phyloP scores from a whole-genome alignment of 2,888 invertebrate genomes.

The Drosophila stalkeri region DNA sequence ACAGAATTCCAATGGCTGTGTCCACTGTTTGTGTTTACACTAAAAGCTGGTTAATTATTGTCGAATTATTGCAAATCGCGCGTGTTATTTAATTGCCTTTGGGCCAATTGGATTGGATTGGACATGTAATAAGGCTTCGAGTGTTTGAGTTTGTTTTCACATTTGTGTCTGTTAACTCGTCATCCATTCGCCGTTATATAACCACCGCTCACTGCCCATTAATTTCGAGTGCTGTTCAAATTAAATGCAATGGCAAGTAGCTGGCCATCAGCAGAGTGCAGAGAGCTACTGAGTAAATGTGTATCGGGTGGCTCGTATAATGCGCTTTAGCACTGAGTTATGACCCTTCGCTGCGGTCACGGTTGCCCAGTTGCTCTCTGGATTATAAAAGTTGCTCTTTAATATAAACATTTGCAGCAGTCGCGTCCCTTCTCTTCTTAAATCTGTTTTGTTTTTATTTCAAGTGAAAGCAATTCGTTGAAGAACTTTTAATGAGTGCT shows the following conservation, averaged over 20 bases:
- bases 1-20: not conserved
- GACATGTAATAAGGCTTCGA: slow-evolving; percentile 47
- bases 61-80: slow-evolving; percentile 34
- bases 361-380: not conserved
- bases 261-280: slow-evolving; percentile 44
- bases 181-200: slow-evolving; percentile 33
- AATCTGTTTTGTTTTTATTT: not conserved
- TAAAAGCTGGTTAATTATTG: slow-evolving; percentile 41
- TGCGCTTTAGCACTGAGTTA: slow-evolving; percentile 35
- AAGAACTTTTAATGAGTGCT: slow-evolving; percentile 2
- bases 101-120: slow-evolving; percentile 46
- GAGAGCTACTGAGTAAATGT: not conserved
- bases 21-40: slow-evolving; percentile 9
- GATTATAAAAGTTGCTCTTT: slow-evolving; percentile 1
- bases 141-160: slow-evolving; percentile 30
- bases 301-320: slow-evolving; percentile 19
- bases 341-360: slow-evolving; percentile 27
- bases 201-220: slow-evolving; percentile 58
- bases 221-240: slow-evolving; percentile 58
- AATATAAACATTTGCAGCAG: slow-evolving; percentile 9
- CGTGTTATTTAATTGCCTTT: slow-evolving; percentile 52
- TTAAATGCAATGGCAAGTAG: slow-evolving; percentile 54
- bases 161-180: slow-evolving; percentile 32
- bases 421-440: not conserved
- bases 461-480: slow-evolving; percentile 5